Conservation (phyloP, 64 coral and sea anemone genomes). For the Acropora yongei region DNA sequence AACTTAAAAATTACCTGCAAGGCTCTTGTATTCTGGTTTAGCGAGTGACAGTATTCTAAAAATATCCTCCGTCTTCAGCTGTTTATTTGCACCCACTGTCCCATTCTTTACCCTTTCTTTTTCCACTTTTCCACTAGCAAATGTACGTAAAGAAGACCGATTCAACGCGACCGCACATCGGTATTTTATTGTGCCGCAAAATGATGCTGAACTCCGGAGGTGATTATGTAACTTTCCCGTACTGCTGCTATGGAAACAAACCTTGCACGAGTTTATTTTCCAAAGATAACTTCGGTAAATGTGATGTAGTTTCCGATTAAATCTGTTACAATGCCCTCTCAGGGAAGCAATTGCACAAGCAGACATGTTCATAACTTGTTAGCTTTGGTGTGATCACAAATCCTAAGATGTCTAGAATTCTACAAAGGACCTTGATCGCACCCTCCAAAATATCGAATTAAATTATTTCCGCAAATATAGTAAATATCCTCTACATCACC, state of each 20-base stretch:
- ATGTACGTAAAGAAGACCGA: neutral
- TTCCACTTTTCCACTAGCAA: neutral
- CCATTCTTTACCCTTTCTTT: neutral
- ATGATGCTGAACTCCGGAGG: neutral
- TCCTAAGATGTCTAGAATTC: neutral
- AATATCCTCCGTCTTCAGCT: slow-evolving; percentile 25
- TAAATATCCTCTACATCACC: neutral
- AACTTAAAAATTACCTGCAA: slow-evolving; percentile 21
- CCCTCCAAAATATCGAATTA: neutral
- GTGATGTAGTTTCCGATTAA: neutral
- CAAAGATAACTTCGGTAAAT: neutral
- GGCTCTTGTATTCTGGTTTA: slow-evolving; percentile 47
- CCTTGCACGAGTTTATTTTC: neutral
- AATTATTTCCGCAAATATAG: neutral
- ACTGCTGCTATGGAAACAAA: neutral
- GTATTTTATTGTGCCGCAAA: neutral
- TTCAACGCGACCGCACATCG: neutral
- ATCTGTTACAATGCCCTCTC: neutral
- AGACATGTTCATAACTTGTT: neutral
- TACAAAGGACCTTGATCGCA: neutral
- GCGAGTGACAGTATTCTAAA: slow-evolving; percentile 31
- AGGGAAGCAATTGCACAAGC: neutral
- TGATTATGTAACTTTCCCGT: neutral
- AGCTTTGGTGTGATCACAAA: neutral
- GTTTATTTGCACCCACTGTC: neutral